phyloP scores from a whole-genome alignment of 2,113 vertebrate genomes.

The Trematomus loennbergii region DNA sequence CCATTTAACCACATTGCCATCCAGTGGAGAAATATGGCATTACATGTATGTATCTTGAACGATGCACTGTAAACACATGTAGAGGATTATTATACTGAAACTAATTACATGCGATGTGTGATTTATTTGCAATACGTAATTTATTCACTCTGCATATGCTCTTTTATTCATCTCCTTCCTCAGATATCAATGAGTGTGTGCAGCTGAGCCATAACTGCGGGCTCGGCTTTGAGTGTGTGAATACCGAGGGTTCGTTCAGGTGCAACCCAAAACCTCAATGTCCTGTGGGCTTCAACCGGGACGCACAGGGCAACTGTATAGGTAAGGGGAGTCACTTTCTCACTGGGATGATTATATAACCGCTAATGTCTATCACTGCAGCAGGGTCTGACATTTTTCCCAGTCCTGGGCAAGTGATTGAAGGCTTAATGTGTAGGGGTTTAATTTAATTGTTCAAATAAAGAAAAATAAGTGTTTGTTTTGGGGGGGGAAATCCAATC shows the following conservation, averaged over 20 bases:
- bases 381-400: background rate
- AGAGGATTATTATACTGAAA: slow-evolving; percentile 6
- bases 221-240: slow-evolving; percentile 86
- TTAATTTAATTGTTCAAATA: background rate
- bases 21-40: slow-evolving; percentile 57
- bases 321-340: slow-evolving; percentile 79
- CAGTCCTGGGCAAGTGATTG: background rate
- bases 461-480: background rate
- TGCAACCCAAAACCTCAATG: slow-evolving; percentile 88
- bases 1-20: slow-evolving; percentile 76
- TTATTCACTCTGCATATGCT: background rate
- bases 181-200: slow-evolving; percentile 91
- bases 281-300: slow-evolving; percentile 87
- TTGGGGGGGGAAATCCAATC: background rate
- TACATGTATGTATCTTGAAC: background rate
- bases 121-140: slow-evolving; percentile 2
- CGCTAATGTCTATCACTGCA: background rate
- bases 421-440: background rate
- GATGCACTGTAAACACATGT: background rate
- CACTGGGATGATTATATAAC: background rate
- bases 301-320: slow-evolving; percentile 87
- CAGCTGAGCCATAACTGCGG: slow-evolving; percentile 86
- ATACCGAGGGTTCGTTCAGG: slow-evolving; percentile 91
- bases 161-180: background rate
- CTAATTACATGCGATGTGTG: slow-evolving; percentile 2